A percentile compares a stretch with the other conserved stretches of the same genome.
phyloP scores from a whole-genome alignment of 2,113 vertebrate species.

The Alethe castanea region DNA sequence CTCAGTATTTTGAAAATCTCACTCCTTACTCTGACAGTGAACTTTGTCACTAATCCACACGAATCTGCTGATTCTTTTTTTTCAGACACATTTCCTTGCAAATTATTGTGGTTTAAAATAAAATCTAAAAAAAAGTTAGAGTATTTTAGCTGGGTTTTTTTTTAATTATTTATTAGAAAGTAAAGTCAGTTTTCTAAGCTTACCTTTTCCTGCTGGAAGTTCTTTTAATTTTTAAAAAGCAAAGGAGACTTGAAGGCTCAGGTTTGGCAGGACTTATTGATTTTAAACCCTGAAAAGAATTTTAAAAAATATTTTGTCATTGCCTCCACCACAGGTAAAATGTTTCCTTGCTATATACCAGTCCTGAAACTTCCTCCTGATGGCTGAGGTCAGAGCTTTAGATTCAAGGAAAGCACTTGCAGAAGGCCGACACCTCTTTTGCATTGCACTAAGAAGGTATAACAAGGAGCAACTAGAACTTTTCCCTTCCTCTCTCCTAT shows the following conservation, averaged over 20 bases:
- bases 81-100: not conserved
- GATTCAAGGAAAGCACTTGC: not conserved
- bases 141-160: not conserved
- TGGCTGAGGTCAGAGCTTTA: not conserved
- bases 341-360: not conserved
- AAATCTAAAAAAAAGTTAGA: not conserved
- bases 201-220: not conserved
- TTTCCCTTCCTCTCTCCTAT: not conserved
- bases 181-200: not conserved
- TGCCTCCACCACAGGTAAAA: not conserved
- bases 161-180: slow-evolving; percentile 12
- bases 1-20: not conserved
- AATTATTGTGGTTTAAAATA: not conserved
- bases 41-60: not conserved
- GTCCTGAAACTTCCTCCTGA: not conserved
- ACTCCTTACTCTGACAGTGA: not conserved
- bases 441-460: not conserved
- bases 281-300: not conserved
- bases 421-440: not conserved
- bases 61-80: not conserved
- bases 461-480: not conserved
- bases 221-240: slow-evolving; percentile 46
- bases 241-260: not conserved
- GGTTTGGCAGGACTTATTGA: not conserved
- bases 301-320: not conserved